These are phyloP conservation scores for Nothocercus nigrocapillus DNA, from an alignment of 2,113 vertebrate genomes.

Conservation along the genomic window DNA sequence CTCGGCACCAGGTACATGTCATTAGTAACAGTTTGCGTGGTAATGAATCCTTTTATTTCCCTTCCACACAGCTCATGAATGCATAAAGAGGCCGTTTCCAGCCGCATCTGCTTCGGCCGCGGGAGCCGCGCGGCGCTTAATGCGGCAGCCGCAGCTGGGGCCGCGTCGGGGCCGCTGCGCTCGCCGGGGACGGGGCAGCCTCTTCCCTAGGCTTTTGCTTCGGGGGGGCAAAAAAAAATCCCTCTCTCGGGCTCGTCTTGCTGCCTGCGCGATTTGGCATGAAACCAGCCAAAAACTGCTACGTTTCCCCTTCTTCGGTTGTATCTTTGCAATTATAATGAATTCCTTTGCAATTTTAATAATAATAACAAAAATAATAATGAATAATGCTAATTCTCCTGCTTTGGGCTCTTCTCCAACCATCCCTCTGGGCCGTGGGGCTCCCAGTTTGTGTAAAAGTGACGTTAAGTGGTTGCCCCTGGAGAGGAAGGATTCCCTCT, in stretches of 20 bases:
- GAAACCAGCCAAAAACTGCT: fast-evolving
- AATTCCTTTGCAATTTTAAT: not conserved
- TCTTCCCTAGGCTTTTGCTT: too few species aligned
- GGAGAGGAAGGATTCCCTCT: not conserved
- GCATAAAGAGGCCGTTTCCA: slow-evolving; percentile 85
- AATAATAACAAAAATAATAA: not conserved
- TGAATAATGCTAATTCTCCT: not conserved
- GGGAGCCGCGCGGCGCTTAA: not conserved
- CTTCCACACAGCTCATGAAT: slow-evolving; percentile 95
- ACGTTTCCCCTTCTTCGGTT: not conserved
- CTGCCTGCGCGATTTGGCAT: too few species aligned
- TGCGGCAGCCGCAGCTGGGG: too few species aligned
- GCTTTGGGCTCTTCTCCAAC: not conserved
- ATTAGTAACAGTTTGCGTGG: slow-evolving; percentile 98
- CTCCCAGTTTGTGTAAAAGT: fast-evolving
- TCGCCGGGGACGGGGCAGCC: too few species aligned
- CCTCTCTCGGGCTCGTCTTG: too few species aligned
- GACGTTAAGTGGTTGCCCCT: not conserved
- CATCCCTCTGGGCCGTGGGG: fast-evolving
- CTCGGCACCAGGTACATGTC: slow-evolving; percentile 96
- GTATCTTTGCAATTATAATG: not conserved
- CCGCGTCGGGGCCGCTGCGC: too few species aligned
- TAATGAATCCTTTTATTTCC: slow-evolving; percentile 99
- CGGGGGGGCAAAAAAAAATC: too few species aligned
- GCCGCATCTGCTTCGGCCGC: slow-evolving; percentile 75